Evolutionary conservation across 1,140 invertebrate species (phyloP).

Genomic region (Kradibia gibbosae): DNA sequence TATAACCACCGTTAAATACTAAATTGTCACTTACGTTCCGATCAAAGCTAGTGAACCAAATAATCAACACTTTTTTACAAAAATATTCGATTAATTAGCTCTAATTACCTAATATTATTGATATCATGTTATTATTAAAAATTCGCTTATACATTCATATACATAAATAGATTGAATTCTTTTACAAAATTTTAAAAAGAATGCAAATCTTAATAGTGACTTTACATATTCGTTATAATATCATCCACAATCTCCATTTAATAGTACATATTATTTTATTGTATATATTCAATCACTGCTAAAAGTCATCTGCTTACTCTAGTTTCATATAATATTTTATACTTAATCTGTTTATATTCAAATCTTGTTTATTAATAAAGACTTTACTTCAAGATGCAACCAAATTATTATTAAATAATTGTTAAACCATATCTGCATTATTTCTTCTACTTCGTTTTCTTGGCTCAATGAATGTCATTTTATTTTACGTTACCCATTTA

Average conservation of each 20-base stretch:
- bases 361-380: neutral
- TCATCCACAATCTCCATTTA: no score
- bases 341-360: no score
- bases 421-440: neutral
- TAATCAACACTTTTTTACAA: conserved; percentile 1
- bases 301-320: neutral
- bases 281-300: no score
- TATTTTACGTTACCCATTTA: conserved; percentile 62
- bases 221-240: no score
- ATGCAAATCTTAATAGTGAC: no score
- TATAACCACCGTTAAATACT: neutral
- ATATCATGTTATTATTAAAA: neutral
- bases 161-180: no score
- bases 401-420: neutral
- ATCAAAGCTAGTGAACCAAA: neutral
- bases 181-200: no score
- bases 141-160: neutral
- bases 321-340: neutral
- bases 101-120: neutral
- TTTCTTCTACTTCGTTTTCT: neutral
- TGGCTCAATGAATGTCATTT: neutral
- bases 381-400: neutral
- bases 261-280: no score
- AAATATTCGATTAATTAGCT: neutral
- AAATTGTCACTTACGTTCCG: neutral